Conservation (phyloP, 2,797 vertebrate genomes). For the Podarcis lilfordi region DNA sequence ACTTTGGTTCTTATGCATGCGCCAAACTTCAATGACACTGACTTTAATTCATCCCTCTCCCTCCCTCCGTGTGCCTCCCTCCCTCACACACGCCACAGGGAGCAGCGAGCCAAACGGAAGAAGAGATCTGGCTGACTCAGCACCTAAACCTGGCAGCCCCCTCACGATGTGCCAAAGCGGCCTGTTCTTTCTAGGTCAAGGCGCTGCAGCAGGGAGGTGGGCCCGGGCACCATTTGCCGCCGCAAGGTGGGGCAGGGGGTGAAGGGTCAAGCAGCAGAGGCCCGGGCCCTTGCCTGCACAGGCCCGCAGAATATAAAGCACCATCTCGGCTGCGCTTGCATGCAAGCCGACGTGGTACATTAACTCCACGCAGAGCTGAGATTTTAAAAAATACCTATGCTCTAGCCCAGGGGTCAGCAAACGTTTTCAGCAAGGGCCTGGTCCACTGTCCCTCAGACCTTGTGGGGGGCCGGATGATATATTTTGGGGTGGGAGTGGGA, state of each 20-base stretch:
- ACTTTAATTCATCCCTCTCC: no score
- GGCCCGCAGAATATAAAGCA: neutral
- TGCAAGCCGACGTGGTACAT: neutral
- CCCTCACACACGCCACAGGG: neutral
- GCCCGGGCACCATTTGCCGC: neutral
- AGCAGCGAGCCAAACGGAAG: neutral
- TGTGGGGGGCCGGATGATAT: no score
- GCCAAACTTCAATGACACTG: neutral
- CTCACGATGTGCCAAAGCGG: neutral
- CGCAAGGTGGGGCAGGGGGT: neutral
- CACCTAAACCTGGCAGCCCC: neutral
- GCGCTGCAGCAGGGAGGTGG: neutral
- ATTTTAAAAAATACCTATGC: neutral
- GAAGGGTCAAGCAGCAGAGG: neutral
- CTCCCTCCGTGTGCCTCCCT: no score
- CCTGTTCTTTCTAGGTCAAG: conserved; percentile 31
- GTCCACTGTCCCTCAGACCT: no score
- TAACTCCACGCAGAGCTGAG: neutral
- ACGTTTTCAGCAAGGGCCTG: rapidly evolving
- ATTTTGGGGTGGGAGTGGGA: no score
- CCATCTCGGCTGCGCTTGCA: neutral
- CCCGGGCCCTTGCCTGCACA: neutral
- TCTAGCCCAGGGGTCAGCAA: no score
- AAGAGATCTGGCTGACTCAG: conserved; percentile 15
- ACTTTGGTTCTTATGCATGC: neutral